Evolutionary conservation across 2,113 vertebrate genomes (phyloP).

Genomic region (Cephalopholis sonnerati): DNA sequence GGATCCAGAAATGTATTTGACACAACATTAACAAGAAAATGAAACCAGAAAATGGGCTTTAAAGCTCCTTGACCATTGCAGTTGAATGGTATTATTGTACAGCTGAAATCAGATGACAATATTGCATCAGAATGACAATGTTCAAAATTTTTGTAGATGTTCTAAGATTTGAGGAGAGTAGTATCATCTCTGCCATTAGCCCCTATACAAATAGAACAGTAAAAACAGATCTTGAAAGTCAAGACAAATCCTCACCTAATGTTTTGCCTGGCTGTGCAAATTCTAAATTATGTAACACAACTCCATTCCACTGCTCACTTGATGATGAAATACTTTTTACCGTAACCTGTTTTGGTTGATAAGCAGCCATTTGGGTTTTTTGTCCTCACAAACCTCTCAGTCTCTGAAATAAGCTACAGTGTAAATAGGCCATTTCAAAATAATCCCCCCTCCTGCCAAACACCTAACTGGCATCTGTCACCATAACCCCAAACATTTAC

Average conservation of each 20-base stretch:
- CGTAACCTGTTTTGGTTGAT: not conserved
- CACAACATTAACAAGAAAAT: too few species aligned
- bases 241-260: not conserved
- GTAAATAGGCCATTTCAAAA: conserved; percentile 21
- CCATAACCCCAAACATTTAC: not conserved
- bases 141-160: too few species aligned
- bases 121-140: too few species aligned
- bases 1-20: too few species aligned
- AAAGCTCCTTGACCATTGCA: too few species aligned
- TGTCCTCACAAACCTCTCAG: conserved; percentile 3
- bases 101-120: too few species aligned
- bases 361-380: conserved; percentile 6
- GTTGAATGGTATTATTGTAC: too few species aligned
- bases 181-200: too few species aligned
- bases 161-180: too few species aligned
- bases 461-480: not conserved
- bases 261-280: not conserved
- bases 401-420: not conserved
- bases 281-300: not conserved
- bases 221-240: not conserved
- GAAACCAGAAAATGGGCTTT: too few species aligned
- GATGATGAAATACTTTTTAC: not conserved
- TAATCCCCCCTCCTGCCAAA: not conserved
- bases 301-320: not conserved
- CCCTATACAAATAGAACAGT: too few species aligned